These are phyloP conservation scores for Tuberolachnus salignus DNA, from an alignment of 2,888 invertebrate species.

Conservation along the genomic window DNA sequence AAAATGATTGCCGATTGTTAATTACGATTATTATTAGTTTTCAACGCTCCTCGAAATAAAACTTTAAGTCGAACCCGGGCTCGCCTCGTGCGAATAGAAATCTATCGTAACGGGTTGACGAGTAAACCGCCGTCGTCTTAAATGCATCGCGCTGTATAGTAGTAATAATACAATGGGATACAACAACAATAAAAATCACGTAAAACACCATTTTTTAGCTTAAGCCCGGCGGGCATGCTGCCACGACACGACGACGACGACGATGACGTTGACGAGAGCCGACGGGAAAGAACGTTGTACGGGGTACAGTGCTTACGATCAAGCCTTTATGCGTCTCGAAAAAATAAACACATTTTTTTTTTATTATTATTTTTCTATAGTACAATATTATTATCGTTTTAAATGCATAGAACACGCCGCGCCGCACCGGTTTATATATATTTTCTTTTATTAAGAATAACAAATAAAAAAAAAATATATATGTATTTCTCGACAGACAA, in stretches of 20 bases:
- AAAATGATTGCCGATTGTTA: too few relatives aligned
- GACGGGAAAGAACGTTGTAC: background rate
- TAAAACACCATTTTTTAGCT: background rate
- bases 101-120: background rate
- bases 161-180: too few relatives aligned
- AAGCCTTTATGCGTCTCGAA: background rate
- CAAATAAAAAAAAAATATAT: background rate
- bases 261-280: background rate
- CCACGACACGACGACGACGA: background rate
- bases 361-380: background rate
- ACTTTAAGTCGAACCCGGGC: too few relatives aligned
- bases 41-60: too few relatives aligned
- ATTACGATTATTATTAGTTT: too few relatives aligned
- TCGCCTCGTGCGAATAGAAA: too few relatives aligned
- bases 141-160: background rate
- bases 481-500: too few relatives aligned
- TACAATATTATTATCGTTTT: background rate
- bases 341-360: slow-evolving; percentile 4
- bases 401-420: background rate
- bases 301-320: background rate
- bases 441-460: too few relatives aligned
- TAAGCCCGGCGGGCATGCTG: background rate
- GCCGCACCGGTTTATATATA: background rate
- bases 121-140: background rate
- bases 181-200: background rate